These are phyloP conservation scores for Atta cephalotes DNA, from an alignment of 1,140 invertebrate genomes.

Conservation along the genomic window DNA sequence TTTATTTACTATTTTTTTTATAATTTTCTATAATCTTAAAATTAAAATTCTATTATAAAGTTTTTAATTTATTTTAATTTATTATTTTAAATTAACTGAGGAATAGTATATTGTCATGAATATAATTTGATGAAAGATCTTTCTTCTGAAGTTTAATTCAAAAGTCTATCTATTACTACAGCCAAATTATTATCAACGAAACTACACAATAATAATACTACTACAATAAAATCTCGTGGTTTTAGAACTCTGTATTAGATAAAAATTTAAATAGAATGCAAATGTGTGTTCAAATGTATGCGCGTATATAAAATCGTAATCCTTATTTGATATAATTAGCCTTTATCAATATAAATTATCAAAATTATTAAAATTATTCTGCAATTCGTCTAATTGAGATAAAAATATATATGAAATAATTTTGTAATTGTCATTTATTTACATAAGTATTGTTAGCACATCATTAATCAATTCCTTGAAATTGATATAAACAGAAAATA, in stretches of 20 bases:
- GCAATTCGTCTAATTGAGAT: background rate
- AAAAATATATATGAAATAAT: background rate
- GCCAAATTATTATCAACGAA: background rate
- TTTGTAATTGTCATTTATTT: background rate
- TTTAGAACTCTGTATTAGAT: background rate
- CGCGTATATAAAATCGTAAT: background rate
- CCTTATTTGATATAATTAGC: background rate
- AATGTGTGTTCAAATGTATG: background rate
- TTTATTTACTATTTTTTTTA: background rate
- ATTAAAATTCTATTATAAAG: background rate
- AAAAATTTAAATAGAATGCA: background rate
- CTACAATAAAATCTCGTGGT: background rate
- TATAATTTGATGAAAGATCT: too few species aligned
- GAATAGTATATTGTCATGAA: background rate
- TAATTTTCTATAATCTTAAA: background rate
- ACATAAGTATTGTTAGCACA: background rate
- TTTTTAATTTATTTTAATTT: background rate
- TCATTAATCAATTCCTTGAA: background rate
- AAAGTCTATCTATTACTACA: background rate
- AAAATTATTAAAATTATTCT: background rate
- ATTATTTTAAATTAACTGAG: background rate
- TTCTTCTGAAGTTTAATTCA: background rate
- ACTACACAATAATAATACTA: too few species aligned
- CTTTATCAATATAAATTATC: conserved; percentile 8
- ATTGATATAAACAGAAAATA: background rate